Conservation (phyloP, 2,797 vertebrate species). For the Gymnoscopelus microlampas region DNA sequence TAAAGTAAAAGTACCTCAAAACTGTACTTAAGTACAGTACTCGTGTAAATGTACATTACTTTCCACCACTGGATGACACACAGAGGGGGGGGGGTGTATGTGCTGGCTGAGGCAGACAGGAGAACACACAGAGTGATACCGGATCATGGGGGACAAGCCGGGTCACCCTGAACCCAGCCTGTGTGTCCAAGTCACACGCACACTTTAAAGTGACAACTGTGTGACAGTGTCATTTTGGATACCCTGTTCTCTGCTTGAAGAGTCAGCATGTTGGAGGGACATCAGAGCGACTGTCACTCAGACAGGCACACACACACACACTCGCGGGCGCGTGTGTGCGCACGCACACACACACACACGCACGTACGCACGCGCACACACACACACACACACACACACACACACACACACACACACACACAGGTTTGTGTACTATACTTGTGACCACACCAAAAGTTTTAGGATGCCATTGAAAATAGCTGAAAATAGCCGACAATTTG, state of each 20-base stretch:
- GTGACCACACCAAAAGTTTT: too few relatives aligned
- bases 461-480: too few relatives aligned
- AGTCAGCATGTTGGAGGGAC: slow-evolving; percentile 25
- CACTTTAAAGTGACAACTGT: slow-evolving; percentile 45
- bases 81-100: too few relatives aligned
- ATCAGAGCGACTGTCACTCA: slow-evolving; percentile 49
- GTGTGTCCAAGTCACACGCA: slow-evolving; percentile 28
- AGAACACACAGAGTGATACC: slow-evolving; percentile 28
- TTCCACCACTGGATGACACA: too few relatives aligned
- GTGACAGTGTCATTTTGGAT: slow-evolving; percentile 64
- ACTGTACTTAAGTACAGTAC: too few relatives aligned
- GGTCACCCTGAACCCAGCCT: slow-evolving; percentile 24
- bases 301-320: slow-evolving; percentile 27
- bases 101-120: slow-evolving; percentile 4
- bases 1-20: too few relatives aligned
- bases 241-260: slow-evolving; percentile 39
- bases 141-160: slow-evolving; percentile 33
- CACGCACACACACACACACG: background rate
- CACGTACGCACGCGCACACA: background rate
- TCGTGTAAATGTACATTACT: too few relatives aligned
- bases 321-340: slow-evolving; percentile 1
- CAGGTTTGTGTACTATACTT: too few relatives aligned
- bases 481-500: too few relatives aligned
- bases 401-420: background rate
- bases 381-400: background rate